Base-by-base conservation (phyloP, 30 jellyfish, hydroid and myxozoan species). In the Aurelia sp. region DNA sequence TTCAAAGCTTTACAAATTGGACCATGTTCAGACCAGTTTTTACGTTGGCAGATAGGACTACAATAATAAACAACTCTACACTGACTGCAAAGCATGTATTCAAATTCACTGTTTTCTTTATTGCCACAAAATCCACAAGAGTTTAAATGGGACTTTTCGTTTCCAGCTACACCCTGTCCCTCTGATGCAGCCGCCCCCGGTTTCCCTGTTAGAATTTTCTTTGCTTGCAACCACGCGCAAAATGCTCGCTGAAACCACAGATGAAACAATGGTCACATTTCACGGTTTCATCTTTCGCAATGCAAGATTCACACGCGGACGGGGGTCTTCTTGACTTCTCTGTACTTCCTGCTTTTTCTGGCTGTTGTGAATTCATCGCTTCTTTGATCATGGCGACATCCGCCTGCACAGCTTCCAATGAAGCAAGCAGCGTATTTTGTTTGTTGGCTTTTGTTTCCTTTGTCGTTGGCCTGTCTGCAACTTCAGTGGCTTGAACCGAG, bases 171-270 rank as follows among this genome's bases (percentile, higher is more conserved):
- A 78, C 60, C 61, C 48, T 40, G 88, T 48, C 88, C 92, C 92
- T 71, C 63, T 68, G 76, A 24, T 68, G 90, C 59, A 86, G 96
- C 76, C 52, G 84, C 70, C 62, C 72, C 33, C 83, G 35, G 90
- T 86, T 86, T 86, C 96, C 90, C 96, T 70, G 87, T 18, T 72
- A 38, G 13, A 59, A 33, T 70, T 52, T 53, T 67, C 84, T 85
- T 65, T 85, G 62, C 63, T 74, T 85, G 63, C 95, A 85, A 70
- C 95, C 95, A 57, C 81, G 81, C 66, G 88, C 66, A 85, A 35
- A 62, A 85, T 85, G 89, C n/a, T n/a, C n/a, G n/a, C n/a, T n/a
- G n/a, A n/a, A n/a, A n/a, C n/a, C n/a, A n/a, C n/a, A n/a, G n/a
- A n/a, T n/a, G n/a, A n/a, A n/a, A n/a, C n/a, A n/a, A n/a, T n/a